Base-by-base conservation (phyloP, 2,888 invertebrate genomes). In the Hetaerina titia region DNA sequence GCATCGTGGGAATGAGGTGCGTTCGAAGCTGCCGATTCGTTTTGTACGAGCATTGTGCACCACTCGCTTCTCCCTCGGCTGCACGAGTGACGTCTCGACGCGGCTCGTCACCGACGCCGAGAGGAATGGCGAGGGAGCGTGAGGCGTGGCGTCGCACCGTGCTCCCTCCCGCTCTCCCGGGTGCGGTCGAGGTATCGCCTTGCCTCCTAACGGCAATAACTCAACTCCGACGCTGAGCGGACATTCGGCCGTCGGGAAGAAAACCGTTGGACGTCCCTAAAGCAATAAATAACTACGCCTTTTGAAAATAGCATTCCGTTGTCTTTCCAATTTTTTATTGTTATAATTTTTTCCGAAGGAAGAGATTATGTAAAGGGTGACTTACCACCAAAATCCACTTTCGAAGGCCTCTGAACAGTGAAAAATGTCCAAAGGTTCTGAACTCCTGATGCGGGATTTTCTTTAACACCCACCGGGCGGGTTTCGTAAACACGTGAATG, bases 381-480 rank as follows among this genome's bases (percentile, higher is more conserved):
- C 5, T 58, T 89, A 89, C 58, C 57, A 57, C 89, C n/a, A 45
- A 45, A 31, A 56, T 88, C 56, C 22, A 22, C 58, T 89, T 57
- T 57, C 56, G 89, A 57, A 57, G 56, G 22, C 0, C 89, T 22
- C 57, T 56, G 81, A 25, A 81, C 81, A 31, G 19, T 89, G 89
- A 89, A 58, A 57, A 57, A 89, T 58, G 89, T 56, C n/a, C 2
- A 58, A 89, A n/a, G 58, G 57, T 58, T n/a, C 22, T 19, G 89
- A 89, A 89, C 57, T 81, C 89, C 57, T 58, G 58, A 89, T 89
- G n/a, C 58, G 19, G 22, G 89, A 56, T 89, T 58, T 89, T 89
- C 56, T 69, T 69, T n/a, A 13, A 81, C 81, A 2, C 81, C 25
- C 81, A 8, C 11, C 13, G 81, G 31, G 81, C 25, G 11, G 31